These are phyloP conservation scores for Anabacerthia variegaticeps DNA, from an alignment of 2,797 vertebrate genomes.

Conservation along the genomic window DNA sequence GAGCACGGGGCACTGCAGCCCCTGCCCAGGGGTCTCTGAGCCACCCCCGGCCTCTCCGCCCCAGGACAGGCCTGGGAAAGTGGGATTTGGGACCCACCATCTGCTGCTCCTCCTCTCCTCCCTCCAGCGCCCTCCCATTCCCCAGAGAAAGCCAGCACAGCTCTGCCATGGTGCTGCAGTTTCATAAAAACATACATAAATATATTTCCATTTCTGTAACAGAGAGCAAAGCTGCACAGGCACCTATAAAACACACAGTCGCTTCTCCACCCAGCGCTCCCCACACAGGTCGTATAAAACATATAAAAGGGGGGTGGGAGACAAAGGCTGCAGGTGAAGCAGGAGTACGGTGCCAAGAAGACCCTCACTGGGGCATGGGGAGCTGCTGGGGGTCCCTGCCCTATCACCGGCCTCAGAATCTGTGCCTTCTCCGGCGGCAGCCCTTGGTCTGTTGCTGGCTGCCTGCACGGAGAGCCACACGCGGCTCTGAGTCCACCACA, in stretches of 20 bases:
- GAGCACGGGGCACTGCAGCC: background rate
- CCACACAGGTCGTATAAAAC: conserved; percentile 64
- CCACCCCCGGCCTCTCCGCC: accelerated
- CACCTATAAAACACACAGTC: conserved; percentile 71
- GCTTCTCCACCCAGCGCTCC: conserved; percentile 17
- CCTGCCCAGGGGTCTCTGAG: background rate
- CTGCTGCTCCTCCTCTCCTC: background rate
- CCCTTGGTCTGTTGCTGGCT: conserved; percentile 64
- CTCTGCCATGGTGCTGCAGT: conserved; percentile 52
- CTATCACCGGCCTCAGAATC: conserved; percentile 45
- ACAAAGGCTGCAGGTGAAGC: conserved; percentile 25
- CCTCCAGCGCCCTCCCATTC: background rate
- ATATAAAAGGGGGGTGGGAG: conserved; percentile 52
- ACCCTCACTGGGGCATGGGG: accelerated
- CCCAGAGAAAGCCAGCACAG: conserved; percentile 8
- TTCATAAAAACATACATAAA: conserved; percentile 82
- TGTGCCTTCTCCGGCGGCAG: conserved; percentile 70
- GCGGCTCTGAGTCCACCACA: conserved; percentile 80
- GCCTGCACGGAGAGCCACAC: conserved; percentile 32
- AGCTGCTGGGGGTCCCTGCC: accelerated
- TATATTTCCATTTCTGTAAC: conserved; percentile 78
- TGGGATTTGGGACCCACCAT: accelerated
- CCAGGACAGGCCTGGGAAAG: background rate
- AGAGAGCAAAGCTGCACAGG: conserved; percentile 68
- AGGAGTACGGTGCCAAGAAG: background rate